phyloP scores from a whole-genome alignment of 2,797 vertebrate genomes.

The Zenarchopterus dispar region DNA sequence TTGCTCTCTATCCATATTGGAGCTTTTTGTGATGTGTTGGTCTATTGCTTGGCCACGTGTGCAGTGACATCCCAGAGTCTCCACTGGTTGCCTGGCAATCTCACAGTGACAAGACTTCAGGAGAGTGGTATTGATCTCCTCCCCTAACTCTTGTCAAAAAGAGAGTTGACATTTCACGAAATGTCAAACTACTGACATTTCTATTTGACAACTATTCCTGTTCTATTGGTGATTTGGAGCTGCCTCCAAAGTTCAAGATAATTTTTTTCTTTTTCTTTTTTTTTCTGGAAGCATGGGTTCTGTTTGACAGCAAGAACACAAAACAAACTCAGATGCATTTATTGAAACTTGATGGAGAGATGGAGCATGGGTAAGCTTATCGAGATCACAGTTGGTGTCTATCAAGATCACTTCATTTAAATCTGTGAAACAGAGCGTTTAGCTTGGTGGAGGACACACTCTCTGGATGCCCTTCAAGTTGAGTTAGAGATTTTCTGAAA shows the following conservation, averaged over 20 bases:
- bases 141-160: slow-evolving; percentile 28
- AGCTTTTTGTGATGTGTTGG: background rate
- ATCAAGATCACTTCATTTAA: no score
- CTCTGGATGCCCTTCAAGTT: no score
- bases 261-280: background rate
- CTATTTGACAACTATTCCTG: slow-evolving; percentile 17
- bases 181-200: slow-evolving; percentile 43
- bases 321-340: background rate
- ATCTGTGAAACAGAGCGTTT: no score
- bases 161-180: slow-evolving; percentile 42
- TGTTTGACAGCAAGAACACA: background rate
- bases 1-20: background rate
- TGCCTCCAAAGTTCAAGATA: slow-evolving; percentile 12
- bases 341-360: background rate
- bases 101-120: slow-evolving; percentile 5
- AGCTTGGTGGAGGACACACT: no score
- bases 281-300: background rate
- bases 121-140: slow-evolving; percentile 26
- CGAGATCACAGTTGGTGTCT: background rate
- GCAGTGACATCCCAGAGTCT: slow-evolving; percentile 5
- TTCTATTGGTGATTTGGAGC: slow-evolving; percentile 9
- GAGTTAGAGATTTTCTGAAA: no score
- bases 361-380: background rate
- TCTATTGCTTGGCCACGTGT: background rate
- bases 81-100: background rate